Evolutionary conservation across 2,888 invertebrate species (phyloP), one percentile per base, ranked within the genome.

Genomic region (Gymnocheta viridis): DNA sequence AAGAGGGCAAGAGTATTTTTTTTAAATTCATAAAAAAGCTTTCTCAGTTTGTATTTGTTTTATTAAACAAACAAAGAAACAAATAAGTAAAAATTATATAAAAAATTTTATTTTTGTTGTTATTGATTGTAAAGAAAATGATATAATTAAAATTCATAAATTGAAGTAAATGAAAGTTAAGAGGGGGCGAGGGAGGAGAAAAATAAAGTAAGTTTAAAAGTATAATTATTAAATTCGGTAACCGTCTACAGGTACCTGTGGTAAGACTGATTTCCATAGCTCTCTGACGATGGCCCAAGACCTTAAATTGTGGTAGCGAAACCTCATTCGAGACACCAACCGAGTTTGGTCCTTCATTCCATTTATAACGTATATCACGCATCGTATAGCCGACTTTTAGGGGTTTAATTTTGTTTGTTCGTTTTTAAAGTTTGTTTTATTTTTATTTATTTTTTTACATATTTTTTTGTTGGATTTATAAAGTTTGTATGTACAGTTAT

Each of bases 221-320:
- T 70, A 86, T 66, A 82, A 81, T 69, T 82, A 78, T 79, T 66
- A 89, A 87, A 91, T 90, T 91, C 92, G 92, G 92, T 92, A 91
- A 92, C 92, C 92, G 92, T 92, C 93, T 92, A 93, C 92, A 93
- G 93, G 93, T 96, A 98, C 98, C 98, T 96, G 98, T 98, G 93
- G 97, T 97, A 92, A 98, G 96, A 93, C 97, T 96, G 94, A 98
- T 97, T 94, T 97, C 97, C 96, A 97, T 97, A 91, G 96, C 97
- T 92, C 97, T 96, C 94, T 98, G 98, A 91, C 97, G 96, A 94
- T 98, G 97, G 92, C 98, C 98, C 93, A 98, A 96, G 93, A 98
- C 98, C 95, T 98, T 97, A 96, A 98, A 98, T 94, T 98, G 98
- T 93, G 98, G 98, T 93, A 98, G 96, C 92, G 97, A 97, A 93